Evolutionary conservation across 2,797 vertebrate species (phyloP), one percentile per base, ranked within the genome.

Genomic region (Anguilla megastoma): DNA sequence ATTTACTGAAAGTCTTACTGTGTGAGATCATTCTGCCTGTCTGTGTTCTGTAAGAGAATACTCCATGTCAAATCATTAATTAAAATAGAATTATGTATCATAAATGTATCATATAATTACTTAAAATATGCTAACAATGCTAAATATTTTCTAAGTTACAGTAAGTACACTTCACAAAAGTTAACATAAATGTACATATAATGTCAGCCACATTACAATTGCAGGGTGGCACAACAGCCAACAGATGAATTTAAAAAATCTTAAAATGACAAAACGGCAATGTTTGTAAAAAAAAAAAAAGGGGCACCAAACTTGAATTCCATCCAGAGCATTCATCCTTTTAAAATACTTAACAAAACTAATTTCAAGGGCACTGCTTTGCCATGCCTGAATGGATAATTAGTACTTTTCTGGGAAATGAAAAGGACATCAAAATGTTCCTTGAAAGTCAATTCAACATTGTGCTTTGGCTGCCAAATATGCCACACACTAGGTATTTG

Each of bases 321-420:
- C 92, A 93, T 94, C 92, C 94, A 94, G 94, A 95, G 94, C 95
- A 94, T 95, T 95, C 95, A 95, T 95, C 92, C 90, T 54, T 86
- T 91, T 88, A 89, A 93, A 93, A 92, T 92, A 66, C 16, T 58
- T 58, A 21, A n/a, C 3, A 66, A n/a, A 66, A 8, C 63, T 66
- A 21, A 66, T 66, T 66, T 66, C 63, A 66, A n/a, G 21, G 63
- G 63, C 63, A 66, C 21, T 66, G 21, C 63, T 66, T n/a, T n/a
- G n/a, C 63, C 63, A 66, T 66, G 21, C 24, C 63, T 24, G n/a
- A 66, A 66, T 66, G 63, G 21, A 66, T 66, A 66, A n/a, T 24
- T 66, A 66, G 63, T 21, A 66, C n/a, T 27, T 27, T 69, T 30
- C 1, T 69, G n/a, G 27, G 24, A 69, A 69, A 10, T 10, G n/a